A percentile compares a stretch with the other conserved stretches of the same genome.
These are phyloP conservation scores for Formicarius rufipectus DNA, from an alignment of 2,113 vertebrate genomes.

Conservation along the genomic window DNA sequence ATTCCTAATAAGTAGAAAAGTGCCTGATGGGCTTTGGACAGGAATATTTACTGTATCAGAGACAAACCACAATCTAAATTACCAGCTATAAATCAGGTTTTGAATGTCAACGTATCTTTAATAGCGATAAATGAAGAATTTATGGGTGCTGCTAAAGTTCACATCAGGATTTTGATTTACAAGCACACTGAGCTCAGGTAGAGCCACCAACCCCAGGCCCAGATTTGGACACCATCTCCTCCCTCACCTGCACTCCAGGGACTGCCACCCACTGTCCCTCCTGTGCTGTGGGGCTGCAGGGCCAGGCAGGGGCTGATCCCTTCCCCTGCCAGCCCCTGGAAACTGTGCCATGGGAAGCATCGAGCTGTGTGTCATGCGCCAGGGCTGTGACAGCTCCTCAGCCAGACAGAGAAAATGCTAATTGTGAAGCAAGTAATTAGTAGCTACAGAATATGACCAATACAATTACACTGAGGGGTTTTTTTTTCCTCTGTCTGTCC, in stretches of 20 bases:
- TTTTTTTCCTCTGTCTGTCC: background rate
- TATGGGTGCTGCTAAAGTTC: constrained; percentile 47
- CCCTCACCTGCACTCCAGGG: background rate
- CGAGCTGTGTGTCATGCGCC: background rate
- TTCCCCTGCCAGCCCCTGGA: background rate
- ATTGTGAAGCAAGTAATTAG: constrained; percentile 50
- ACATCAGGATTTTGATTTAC: constrained; percentile 24
- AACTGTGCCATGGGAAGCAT: background rate
- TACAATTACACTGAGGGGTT: background rate
- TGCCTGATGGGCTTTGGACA: constrained; percentile 1
- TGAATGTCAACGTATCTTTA: constrained; percentile 22
- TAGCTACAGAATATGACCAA: constrained; percentile 34
- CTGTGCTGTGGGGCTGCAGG: background rate
- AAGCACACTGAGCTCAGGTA: background rate
- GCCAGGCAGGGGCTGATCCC: too few relatives aligned
- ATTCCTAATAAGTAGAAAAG: constrained; percentile 53
- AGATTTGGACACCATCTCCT: fast-evolving
- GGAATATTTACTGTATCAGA: constrained; percentile 48
- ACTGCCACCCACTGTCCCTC: background rate
- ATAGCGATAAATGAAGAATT: constrained; percentile 65
- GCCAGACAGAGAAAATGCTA: constrained; percentile 29
- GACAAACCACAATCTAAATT: constrained; percentile 36
- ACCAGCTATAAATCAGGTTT: constrained; percentile 53
- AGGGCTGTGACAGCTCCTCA: constrained; percentile 7
- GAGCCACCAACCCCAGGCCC: background rate